These are phyloP conservation scores for Deilephila elpenor DNA, from an alignment of 2,888 invertebrate species.

Conservation along the genomic window DNA sequence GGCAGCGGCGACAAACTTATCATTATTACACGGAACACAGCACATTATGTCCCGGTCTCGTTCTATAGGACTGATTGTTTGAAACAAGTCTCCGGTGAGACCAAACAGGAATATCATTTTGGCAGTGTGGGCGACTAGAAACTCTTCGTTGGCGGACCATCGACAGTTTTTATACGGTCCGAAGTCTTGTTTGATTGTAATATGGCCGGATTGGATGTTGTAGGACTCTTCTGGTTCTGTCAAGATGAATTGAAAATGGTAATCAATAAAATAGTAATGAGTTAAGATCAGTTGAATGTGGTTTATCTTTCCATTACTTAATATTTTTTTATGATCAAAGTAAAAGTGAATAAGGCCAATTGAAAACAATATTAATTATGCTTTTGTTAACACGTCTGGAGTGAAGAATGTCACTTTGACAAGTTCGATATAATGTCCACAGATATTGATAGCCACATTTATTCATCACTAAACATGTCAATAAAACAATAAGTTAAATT, in stretches of 20 bases:
- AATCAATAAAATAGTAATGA: too few species aligned
- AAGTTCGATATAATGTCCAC: too few species aligned
- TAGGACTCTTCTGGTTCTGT: slow-evolving; percentile 70
- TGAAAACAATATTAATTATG: too few species aligned
- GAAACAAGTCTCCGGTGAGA: slow-evolving; percentile 58
- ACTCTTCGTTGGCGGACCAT: slow-evolving; percentile 70
- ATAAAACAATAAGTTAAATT: too few species aligned
- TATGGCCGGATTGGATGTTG: slow-evolving; percentile 62
- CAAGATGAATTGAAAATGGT: background rate
- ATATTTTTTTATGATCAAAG: too few species aligned
- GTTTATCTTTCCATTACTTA: too few species aligned
- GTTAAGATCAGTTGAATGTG: too few species aligned
- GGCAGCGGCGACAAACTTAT: slow-evolving; percentile 66
- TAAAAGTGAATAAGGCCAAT: too few species aligned
- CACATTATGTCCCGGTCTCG: slow-evolving; percentile 61
- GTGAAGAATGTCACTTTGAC: too few species aligned
- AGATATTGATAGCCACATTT: too few species aligned
- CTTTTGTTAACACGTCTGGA: too few species aligned
- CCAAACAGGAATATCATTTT: slow-evolving; percentile 69
- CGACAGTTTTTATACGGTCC: slow-evolving; percentile 69
- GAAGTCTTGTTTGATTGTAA: slow-evolving; percentile 60
- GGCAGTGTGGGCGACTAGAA: slow-evolving; percentile 68
- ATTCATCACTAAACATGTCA: too few species aligned
- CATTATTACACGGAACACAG: slow-evolving; percentile 70
- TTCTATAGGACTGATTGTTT: slow-evolving; percentile 62